Base-by-base conservation (phyloP, 1,140 invertebrate genomes). In the Neodiprion virginianus region DNA sequence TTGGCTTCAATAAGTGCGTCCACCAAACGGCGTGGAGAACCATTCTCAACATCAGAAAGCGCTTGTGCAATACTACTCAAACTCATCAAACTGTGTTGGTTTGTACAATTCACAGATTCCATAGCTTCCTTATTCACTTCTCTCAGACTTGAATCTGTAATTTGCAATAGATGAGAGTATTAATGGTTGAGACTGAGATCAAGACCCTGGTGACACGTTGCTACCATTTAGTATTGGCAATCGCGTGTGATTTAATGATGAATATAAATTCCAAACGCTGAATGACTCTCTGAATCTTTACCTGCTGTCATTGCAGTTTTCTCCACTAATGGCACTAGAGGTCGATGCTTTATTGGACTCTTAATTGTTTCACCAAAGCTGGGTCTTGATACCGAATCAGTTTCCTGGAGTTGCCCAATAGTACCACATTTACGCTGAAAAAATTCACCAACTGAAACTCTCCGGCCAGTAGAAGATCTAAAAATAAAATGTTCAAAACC, bases 1-100 rank as follows among this genome's bases (percentile, higher is more conserved):
- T 85, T 83, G 12, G 83, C 79, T 73, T 83, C 80, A 11, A 88
- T 73, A 21, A 88, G 70, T 71, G 86, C 76, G 76, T 88, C 87
- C 0, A 88, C 84, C 10, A 88, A 75, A 76, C 77, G 78, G 47
- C 85, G 74, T 8, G 87, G 87, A 14, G 83, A 84, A 5, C 53
- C 76, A 50, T 79, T 81, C 11, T 82, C 80, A 5, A 79, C 79
- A 17, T 82, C 73, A 74, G 87, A 77, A 14, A 88, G 72, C 53
- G 81, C 81, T 74, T 82, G 78, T 48, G 83, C 85, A 66, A 88
- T 88, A 71, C 78, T 83, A n/a, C 79, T 86, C 10, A 88, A 74
- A 80, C 86, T 88, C 79, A 88, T 82, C 1, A 83, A 28, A 70
- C 81, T 83, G 48, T 76, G 80, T 50, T 81, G 79, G 69, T 73